phyloP scores from a whole-genome alignment of 2,113 vertebrate genomes.

The Periophthalmus modestus region DNA sequence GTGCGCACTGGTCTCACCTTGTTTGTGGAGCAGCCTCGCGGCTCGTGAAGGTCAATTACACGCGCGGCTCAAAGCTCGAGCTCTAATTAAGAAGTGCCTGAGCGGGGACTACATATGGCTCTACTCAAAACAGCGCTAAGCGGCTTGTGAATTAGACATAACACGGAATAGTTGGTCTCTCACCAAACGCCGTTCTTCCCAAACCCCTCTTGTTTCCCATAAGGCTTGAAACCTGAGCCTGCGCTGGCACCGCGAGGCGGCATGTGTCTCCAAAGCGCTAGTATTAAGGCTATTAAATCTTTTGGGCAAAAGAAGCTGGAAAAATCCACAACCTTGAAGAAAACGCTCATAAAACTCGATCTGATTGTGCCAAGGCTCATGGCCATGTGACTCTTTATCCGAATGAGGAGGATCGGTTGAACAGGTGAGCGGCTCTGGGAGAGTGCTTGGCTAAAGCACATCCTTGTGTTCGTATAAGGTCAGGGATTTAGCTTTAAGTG shows the following conservation, averaged over 20 bases:
- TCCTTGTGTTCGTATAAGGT: constrained; percentile 9
- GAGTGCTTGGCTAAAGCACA: constrained; percentile 5
- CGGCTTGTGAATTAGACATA: constrained; percentile 46
- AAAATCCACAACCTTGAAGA: constrained; percentile 29
- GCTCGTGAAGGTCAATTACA: constrained; percentile 40
- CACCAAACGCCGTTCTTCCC: constrained; percentile 42
- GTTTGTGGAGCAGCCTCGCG: constrained; percentile 21
- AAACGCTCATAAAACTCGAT: constrained; percentile 35
- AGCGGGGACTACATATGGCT: constrained; percentile 27
- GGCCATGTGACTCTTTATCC: constrained; percentile 11
- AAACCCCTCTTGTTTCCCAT: constrained; percentile 35
- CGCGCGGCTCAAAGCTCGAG: constrained; percentile 18
- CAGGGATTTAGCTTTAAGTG: constrained; percentile 35
- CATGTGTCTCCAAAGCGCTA: constrained; percentile 30
- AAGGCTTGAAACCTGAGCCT: constrained; percentile 46
- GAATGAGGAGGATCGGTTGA: constrained; percentile 23
- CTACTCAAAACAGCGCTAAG: constrained; percentile 43
- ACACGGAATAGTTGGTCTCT: constrained; percentile 54
- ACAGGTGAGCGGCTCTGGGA: constrained; percentile 41
- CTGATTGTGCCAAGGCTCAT: constrained; percentile 27
- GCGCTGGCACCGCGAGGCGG: constrained; percentile 43
- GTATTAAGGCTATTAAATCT: constrained; percentile 41
- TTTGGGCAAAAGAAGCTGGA: constrained; percentile 39
- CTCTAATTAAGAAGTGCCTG: constrained; percentile 45
- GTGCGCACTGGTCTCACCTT: constrained; percentile 31